Base-by-base conservation (phyloP, 2,113 vertebrate species). In the Hippocampus comes region DNA sequence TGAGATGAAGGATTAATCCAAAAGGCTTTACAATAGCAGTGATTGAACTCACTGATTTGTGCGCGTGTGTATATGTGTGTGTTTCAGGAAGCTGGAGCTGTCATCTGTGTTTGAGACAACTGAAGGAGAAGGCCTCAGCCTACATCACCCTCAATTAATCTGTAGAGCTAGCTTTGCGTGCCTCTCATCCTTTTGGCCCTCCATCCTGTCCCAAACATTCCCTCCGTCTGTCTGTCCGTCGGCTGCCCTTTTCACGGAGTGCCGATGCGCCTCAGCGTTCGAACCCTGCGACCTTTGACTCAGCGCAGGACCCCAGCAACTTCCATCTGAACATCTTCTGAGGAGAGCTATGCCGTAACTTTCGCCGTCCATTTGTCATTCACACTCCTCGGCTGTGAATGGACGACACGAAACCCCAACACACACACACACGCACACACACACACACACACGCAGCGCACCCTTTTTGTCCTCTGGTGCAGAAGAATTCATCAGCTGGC, bases 81-180 rank as follows among this genome's bases (percentile, higher is more conserved):
- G 61, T 71, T 75, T 2, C 90, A 97, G 96, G 96, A 80, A 97
- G 95, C 87, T 97, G 96, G 96, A 97, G 96, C 76, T 97, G 96
- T 89, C 95, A 97, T 87, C 91, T 97, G 84, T 97, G 96, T 91
- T 92, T 97, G 80, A 93, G 95, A 89, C 96, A 97, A 86, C 91
- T 97, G 89, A 97, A 96, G 85, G 96, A 97, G 82, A 97, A 97
- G 89, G 96, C 96, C 30, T 97, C 96, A 5, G 96, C 96, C 82
- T 97, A 96, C 89, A 97, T 97, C 91, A 97, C 95, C 64, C 93
- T 96, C 77, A 96, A 94, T 90, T 96, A 96, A 93, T 91, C 90
- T 78, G 38, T 38, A 27, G 78, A 82, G 80, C 84, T 63, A 59
- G 59, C 25, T 61, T 2, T 61, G 27, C 2, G 82, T 49, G 70